Percentiles rank a stretch among this genome's conserved stretches.
Conservation (phyloP, 2,797 vertebrate genomes). For the Hemitrygon akajei region DNA sequence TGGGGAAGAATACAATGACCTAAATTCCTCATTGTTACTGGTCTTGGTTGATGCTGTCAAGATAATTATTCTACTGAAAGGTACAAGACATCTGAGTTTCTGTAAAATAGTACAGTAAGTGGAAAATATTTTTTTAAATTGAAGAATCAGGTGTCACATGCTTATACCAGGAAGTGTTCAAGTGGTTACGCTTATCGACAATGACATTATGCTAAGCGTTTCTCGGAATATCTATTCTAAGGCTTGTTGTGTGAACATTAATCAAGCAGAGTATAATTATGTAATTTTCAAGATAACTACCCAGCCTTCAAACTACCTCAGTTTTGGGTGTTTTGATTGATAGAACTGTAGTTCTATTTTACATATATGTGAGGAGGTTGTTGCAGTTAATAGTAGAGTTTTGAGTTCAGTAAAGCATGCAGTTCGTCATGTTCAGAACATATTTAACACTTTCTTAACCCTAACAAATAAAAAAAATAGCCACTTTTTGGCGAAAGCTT, state of each 20-base stretch:
- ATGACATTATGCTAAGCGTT: not conserved
- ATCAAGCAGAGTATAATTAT: not conserved
- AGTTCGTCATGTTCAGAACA: not conserved
- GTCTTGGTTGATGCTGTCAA: not conserved
- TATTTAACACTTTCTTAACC: not conserved
- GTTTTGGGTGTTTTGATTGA: not conserved
- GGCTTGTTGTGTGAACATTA: not conserved
- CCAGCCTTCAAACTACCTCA: not conserved
- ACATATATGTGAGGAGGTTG: not conserved
- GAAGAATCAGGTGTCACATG: not conserved
- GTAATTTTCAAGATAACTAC: not conserved
- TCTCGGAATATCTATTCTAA: slow-evolving; percentile 4
- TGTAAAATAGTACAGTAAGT: not conserved
- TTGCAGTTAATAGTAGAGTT: not conserved
- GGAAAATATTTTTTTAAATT: not conserved
- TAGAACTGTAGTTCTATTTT: not conserved
- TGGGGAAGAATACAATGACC: not conserved
- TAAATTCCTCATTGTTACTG: not conserved
- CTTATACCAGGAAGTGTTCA: not conserved
- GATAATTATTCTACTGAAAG: not conserved
- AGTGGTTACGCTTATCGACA: not conserved
- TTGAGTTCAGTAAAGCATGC: too few relatives aligned
- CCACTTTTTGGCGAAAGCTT: not conserved
- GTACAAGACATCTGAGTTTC: not conserved
- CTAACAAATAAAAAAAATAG: not conserved